phyloP scores from a whole-genome alignment of 2,113 vertebrate species.

The Macquaria australasica region DNA sequence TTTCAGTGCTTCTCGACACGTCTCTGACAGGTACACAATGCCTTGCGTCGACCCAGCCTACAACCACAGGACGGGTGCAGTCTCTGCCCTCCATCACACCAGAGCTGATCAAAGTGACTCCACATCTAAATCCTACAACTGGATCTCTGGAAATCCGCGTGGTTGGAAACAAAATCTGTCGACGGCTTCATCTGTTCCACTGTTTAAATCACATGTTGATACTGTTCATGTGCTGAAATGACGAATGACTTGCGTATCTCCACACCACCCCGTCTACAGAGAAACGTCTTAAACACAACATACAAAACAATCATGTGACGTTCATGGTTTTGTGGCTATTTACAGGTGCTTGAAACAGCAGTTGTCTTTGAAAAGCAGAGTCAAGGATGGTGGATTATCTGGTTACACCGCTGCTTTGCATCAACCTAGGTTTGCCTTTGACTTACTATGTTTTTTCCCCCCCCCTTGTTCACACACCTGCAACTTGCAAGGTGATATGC shows the following conservation, averaged over 20 bases:
- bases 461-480: constrained; percentile 32
- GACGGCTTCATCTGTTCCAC: not conserved
- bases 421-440: not conserved
- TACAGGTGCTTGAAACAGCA: constrained; percentile 15
- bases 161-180: constrained; percentile 23
- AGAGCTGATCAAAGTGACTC: constrained; percentile 41
- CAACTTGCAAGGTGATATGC: constrained; percentile 37
- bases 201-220: constrained; percentile 28
- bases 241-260: constrained; percentile 10
- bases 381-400: constrained; percentile 1
- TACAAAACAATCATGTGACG: fast-evolving
- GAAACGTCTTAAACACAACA: constrained; percentile 23
- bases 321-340: constrained; percentile 6
- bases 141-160: constrained; percentile 27
- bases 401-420: not conserved
- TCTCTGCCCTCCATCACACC: constrained; percentile 64
- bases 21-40: constrained; percentile 79
- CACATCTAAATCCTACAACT: constrained; percentile 9
- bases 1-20: constrained; percentile 66
- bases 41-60: constrained; percentile 68
- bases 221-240: constrained; percentile 17
- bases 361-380: constrained; percentile 13
- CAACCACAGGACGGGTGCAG: constrained; percentile 67
- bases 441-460: not conserved
- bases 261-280: constrained; percentile 17